Percentiles rank a stretch among this genome's conserved stretches.
These are phyloP conservation scores for Triops longicaudatus DNA, from an alignment of 1,140 invertebrate genomes.

Conservation along the genomic window DNA sequence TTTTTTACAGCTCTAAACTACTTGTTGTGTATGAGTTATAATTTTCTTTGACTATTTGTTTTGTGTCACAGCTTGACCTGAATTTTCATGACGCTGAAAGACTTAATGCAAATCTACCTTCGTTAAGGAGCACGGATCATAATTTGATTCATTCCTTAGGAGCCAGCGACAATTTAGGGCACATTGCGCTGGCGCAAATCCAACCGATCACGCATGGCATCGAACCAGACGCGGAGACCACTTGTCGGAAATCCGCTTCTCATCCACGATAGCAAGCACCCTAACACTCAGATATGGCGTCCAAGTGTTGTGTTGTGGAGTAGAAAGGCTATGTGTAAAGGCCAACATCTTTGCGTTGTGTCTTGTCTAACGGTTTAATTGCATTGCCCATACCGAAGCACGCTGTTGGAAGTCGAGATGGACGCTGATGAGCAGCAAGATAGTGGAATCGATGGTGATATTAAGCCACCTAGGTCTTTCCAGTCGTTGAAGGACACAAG, in stretches of 20 bases:
- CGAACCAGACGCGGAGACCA: not conserved
- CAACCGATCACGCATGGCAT: not conserved
- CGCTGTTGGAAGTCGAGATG: not conserved
- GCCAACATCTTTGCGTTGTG: too few species aligned
- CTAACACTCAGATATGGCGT: not conserved
- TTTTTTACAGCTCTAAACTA: too few species aligned
- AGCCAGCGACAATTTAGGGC: not conserved
- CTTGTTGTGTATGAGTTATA: too few species aligned
- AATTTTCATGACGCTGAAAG: too few species aligned
- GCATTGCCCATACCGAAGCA: not conserved
- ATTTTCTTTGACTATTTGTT: too few species aligned
- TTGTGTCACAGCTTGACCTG: too few species aligned
- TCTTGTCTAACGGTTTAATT: not conserved
- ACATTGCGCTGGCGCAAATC: not conserved
- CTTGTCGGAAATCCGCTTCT: slow-evolving; percentile 14
- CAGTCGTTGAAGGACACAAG: not conserved
- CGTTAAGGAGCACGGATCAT: too few species aligned
- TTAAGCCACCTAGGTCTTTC: not conserved
- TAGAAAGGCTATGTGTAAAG: too few species aligned
- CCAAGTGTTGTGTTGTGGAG: not conserved
- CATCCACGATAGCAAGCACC: not conserved
- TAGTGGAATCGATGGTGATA: not conserved
- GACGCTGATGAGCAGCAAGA: slow-evolving; percentile 6
- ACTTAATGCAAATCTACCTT: too few species aligned
- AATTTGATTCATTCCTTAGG: too few species aligned